Evolutionary conservation across 2,113 vertebrate genomes (phyloP).

Genomic region (Tachuris rubrigastra): DNA sequence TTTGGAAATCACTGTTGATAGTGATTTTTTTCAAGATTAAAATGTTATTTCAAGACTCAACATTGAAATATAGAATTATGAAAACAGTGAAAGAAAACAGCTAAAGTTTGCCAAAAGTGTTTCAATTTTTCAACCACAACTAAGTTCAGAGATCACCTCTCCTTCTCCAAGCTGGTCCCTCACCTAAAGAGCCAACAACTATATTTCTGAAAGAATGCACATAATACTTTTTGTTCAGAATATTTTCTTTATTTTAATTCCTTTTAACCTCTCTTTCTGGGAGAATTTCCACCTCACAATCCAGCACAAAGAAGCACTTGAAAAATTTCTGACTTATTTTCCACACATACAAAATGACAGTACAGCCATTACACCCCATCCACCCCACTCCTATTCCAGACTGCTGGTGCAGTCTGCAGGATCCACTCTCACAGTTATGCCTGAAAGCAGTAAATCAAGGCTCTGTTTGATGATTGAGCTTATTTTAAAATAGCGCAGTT

Average conservation of each 20-base stretch:
- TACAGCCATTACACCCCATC: background rate
- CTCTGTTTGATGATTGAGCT: background rate
- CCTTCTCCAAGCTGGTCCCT: background rate
- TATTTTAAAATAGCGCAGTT: background rate
- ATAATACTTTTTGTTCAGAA: background rate
- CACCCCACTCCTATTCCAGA: background rate
- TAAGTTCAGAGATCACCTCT: background rate
- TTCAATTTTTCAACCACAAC: background rate
- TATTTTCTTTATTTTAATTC: background rate
- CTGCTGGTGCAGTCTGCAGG: background rate
- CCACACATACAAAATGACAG: background rate
- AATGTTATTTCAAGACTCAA: background rate
- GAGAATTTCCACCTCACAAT: background rate
- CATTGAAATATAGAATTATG: background rate
- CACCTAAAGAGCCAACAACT: background rate
- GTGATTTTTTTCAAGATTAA: conserved; percentile 10
- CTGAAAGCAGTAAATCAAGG: background rate
- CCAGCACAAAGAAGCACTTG: background rate
- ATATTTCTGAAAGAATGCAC: background rate
- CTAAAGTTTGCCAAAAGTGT: background rate
- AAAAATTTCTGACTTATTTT: background rate
- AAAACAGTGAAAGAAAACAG: background rate
- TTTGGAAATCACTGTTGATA: background rate
- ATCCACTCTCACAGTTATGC: background rate
- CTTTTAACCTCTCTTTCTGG: background rate